Conservation (phyloP, 1,140 invertebrate species). For the Hormaphis cornu region DNA sequence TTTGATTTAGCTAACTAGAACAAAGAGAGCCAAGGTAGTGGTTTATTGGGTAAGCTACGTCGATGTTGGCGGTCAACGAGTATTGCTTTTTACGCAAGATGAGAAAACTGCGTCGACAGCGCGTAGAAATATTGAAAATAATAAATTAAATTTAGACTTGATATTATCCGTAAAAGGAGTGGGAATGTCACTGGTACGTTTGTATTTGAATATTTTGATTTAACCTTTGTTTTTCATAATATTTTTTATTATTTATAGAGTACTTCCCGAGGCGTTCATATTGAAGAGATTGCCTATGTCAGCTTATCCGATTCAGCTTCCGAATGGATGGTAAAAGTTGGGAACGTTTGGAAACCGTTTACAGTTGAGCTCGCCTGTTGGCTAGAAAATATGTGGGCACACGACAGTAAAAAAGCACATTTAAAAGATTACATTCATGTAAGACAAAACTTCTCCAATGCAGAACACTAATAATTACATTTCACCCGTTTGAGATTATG, state of each 20-base stretch:
- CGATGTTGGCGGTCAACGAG: constrained; percentile 58
- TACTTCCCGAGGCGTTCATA: constrained; percentile 37
- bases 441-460: too few species aligned
- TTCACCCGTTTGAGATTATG: background rate
- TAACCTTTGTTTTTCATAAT: constrained; percentile 6
- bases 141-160: constrained; percentile 58
- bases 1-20: constrained; percentile 38
- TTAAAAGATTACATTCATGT: constrained; percentile 61
- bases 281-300: constrained; percentile 53
- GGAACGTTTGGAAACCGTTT: constrained; percentile 65
- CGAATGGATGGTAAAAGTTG: constrained; percentile 71
- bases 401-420: constrained; percentile 58
- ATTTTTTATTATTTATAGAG: constrained; percentile 6
- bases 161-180: constrained; percentile 61
- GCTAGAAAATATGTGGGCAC: constrained; percentile 68
- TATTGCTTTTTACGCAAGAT: constrained; percentile 71
- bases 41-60: constrained; percentile 78
- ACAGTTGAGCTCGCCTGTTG: constrained; percentile 66
- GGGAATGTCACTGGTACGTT: constrained; percentile 53
- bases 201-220: background rate
- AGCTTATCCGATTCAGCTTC: constrained; percentile 59
- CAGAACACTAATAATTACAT: background rate
- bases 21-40: constrained; percentile 50
- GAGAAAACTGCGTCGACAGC: constrained; percentile 60
- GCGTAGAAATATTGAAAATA: constrained; percentile 58